Evolutionary conservation across 2,888 invertebrate genomes (phyloP).

Genomic region (Luperina nickerlii): DNA sequence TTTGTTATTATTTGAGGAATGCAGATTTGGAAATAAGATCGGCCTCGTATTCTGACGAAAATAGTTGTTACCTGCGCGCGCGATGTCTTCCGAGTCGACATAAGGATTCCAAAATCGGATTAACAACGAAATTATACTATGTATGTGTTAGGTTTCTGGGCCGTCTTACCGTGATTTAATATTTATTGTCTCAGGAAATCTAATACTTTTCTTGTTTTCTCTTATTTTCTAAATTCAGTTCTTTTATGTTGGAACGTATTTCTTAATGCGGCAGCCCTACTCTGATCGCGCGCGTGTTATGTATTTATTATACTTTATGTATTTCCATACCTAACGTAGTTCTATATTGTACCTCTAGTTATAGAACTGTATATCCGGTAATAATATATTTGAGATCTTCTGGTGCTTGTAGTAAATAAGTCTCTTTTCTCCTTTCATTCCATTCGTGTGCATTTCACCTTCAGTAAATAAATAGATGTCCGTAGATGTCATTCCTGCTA

Average conservation of each 20-base stretch:
- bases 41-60: slow-evolving; percentile 52
- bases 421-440: slow-evolving; percentile 83
- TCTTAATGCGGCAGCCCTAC: slow-evolving; percentile 1
- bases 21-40: slow-evolving; percentile 44
- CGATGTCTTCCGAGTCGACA: slow-evolving; percentile 27
- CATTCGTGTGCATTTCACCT: slow-evolving; percentile 82
- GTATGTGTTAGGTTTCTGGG: slow-evolving; percentile 26
- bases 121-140: slow-evolving; percentile 50
- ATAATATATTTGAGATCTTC: slow-evolving; percentile 81
- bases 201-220: slow-evolving; percentile 15
- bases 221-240: neutral
- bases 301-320: slow-evolving; percentile 59
- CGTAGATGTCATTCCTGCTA: slow-evolving; percentile 49
- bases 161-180: slow-evolving; percentile 26
- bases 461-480: slow-evolving; percentile 61
- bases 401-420: slow-evolving; percentile 89
- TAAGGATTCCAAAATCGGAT: slow-evolving; percentile 41
- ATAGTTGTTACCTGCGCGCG: slow-evolving; percentile 53
- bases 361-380: slow-evolving; percentile 74
- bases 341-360: slow-evolving; percentile 67
- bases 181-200: slow-evolving; percentile 25
- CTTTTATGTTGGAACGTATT: slow-evolving; percentile 16
- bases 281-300: slow-evolving; percentile 53
- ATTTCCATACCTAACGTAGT: slow-evolving; percentile 68
- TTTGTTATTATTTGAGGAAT: slow-evolving; percentile 54